phyloP scores from a whole-genome alignment of 2,888 invertebrate species.

The Lepidochrysops patricia region DNA sequence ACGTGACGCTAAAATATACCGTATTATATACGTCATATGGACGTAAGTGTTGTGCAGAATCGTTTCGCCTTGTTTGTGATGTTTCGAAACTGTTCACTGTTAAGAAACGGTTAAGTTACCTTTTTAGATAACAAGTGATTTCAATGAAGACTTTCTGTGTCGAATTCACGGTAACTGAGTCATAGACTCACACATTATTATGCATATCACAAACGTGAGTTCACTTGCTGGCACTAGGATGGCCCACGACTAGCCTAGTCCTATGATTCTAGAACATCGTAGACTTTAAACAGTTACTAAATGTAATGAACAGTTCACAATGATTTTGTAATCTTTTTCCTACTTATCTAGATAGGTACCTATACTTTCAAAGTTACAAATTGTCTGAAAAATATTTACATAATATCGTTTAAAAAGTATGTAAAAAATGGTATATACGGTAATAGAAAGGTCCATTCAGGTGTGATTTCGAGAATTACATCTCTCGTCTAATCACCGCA shows the following conservation, averaged over 20 bases:
- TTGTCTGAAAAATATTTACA: background rate
- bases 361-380: background rate
- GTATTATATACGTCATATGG: background rate
- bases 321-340: background rate
- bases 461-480: too few relatives aligned
- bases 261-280: background rate
- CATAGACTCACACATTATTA: background rate
- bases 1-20: conserved; percentile 15
- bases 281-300: background rate
- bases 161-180: background rate
- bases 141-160: conserved; percentile 3
- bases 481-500: background rate
- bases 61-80: background rate
- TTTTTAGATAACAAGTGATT: conserved; percentile 1
- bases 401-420: too few relatives aligned
- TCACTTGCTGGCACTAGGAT: conserved; percentile 3
- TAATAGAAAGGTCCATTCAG: too few relatives aligned
- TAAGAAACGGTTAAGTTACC: conserved; percentile 2
- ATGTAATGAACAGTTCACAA: background rate
- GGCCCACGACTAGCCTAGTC: background rate
- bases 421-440: too few relatives aligned
- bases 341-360: background rate
- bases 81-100: conserved; percentile 5
- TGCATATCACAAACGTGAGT: background rate
- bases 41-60: background rate